Base-by-base conservation (phyloP, 2,888 invertebrate species). In the Caenorhabditis sulstoni region DNA sequence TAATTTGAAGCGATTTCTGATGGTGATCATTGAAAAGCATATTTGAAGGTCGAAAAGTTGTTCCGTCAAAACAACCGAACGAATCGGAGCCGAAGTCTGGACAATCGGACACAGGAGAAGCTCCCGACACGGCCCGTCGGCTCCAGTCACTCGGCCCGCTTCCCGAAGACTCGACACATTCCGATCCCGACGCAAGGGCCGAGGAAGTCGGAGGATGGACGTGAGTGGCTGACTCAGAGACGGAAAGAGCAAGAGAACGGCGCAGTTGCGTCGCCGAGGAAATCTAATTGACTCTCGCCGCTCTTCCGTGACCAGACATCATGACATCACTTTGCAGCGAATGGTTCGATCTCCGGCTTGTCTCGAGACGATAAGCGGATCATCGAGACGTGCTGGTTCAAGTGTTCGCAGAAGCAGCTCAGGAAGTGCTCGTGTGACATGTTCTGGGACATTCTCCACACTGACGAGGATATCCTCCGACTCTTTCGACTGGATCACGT, bases 51-150 rank as follows among this genome's bases (percentile, higher is more conserved):
- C n/a, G 86, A 86, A 20, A 81, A 83, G 39, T 59, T 86, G n/a
- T 86, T 86, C 59, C 82, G 86, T 5, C 80, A 81, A 50, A 86
- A 86, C 57, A 85, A 83, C 62, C 75, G 86, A n/a, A 80, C 84
- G 8, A 81, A 81, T 57, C 71, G 86, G 44, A 82, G 82, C 44
- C 75, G 86, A 35, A 84, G 84, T 80, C 49, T 86, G 53, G 86
- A 86, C 45, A 82, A 78, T 41, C 67, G 81, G n/a, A 61, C 70
- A 5, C 82, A 82, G 16, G 84, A 81, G 35, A 77, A 77, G 53
- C 50, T 77, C 12, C 83, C 84, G 23, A 71, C 58, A 3, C 22
- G 84, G 20, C 79, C 81, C 9, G 76, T 84, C 11, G 84, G 84
- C n/a, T 66, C 76, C 16, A 80, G 80, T 47, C 81, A 82, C 41